These are phyloP conservation scores for Coremacera marginata DNA, from an alignment of 2,888 invertebrate genomes.

Conservation along the genomic window DNA sequence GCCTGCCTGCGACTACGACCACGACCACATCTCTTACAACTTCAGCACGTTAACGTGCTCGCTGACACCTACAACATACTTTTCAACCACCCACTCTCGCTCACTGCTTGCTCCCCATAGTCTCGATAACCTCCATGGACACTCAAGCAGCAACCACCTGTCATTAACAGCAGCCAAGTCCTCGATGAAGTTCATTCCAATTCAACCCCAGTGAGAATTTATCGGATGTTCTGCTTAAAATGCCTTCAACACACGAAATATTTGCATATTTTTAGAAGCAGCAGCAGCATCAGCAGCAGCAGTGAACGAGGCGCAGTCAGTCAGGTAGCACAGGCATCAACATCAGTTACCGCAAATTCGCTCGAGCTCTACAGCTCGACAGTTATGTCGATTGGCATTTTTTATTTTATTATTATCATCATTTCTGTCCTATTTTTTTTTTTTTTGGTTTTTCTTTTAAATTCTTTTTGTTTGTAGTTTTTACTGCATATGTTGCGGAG, in stretches of 20 bases:
- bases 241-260: neutral
- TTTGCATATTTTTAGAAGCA: conserved; percentile 1
- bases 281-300: neutral
- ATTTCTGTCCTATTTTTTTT: neutral
- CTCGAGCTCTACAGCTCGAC: neutral
- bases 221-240: neutral
- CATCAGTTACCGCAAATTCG: conserved; percentile 6
- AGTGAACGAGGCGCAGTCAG: neutral
- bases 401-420: neutral
- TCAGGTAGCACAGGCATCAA: conserved; percentile 1
- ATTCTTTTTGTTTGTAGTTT: neutral
- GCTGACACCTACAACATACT: neutral
- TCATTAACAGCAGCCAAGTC: neutral
- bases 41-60: neutral
- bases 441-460: neutral
- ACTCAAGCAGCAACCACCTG: neutral
- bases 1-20: neutral
- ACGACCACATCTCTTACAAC: neutral
- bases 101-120: neutral
- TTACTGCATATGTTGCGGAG: conserved; percentile 1
- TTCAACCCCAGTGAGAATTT: neutral
- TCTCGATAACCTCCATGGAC: neutral
- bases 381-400: neutral
- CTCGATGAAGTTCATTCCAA: neutral
- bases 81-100: neutral